phyloP scores from a whole-genome alignment of 1,140 invertebrate genomes.

The Drosophila grimshawi region DNA sequence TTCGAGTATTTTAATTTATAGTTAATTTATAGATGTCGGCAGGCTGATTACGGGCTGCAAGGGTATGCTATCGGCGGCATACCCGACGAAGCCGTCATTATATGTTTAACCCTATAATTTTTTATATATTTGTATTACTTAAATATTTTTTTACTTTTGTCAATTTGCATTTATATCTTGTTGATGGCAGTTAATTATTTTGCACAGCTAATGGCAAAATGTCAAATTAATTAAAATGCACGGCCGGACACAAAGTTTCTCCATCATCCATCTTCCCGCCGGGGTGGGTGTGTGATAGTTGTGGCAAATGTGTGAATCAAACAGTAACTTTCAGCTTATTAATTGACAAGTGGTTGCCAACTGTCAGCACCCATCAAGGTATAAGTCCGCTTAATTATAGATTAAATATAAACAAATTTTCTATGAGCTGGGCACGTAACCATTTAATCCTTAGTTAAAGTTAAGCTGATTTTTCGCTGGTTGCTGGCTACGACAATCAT shows the following conservation, averaged over 20 bases:
- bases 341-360: conserved; percentile 75
- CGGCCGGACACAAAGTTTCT: conserved; percentile 37
- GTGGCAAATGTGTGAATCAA: neutral
- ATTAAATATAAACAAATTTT: conserved; percentile 68
- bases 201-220: conserved; percentile 79
- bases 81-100: neutral
- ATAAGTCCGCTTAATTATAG: conserved; percentile 73
- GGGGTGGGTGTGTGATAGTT: neutral
- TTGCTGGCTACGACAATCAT: neutral
- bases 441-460: neutral
- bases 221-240: conserved; percentile 80
- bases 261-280: neutral
- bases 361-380: conserved; percentile 73
- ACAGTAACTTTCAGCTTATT: conserved; percentile 32
- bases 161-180: conserved; percentile 73
- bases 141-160: conserved; percentile 50
- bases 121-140: neutral
- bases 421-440: neutral
- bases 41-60: no score
- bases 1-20: no score
- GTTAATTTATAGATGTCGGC: no score
- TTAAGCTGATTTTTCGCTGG: neutral
- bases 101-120: neutral
- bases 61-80: no score
- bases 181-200: conserved; percentile 80